These are phyloP conservation scores for Campaea margaritaria DNA, from an alignment of 2,888 invertebrate genomes.

Conservation along the genomic window DNA sequence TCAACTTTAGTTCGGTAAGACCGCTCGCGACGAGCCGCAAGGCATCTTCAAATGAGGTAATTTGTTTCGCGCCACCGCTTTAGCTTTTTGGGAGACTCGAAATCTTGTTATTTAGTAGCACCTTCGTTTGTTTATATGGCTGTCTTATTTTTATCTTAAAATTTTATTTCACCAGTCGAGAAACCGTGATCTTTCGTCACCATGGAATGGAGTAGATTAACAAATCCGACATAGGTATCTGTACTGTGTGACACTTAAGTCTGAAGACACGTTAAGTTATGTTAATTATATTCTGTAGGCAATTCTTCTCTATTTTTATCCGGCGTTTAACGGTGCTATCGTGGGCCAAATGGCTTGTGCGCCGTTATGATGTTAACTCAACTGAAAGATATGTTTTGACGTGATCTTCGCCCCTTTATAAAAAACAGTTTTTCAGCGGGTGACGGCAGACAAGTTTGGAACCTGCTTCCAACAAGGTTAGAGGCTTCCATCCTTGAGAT, in stretches of 20 bases:
- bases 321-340: conserved; percentile 58
- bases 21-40: conserved; percentile 35
- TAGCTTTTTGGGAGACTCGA: conserved; percentile 55
- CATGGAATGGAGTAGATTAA: too few relatives aligned
- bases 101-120: conserved; percentile 53
- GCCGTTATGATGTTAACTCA: conserved; percentile 67
- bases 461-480: conserved; percentile 52
- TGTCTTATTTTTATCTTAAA: conserved; percentile 44
- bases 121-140: conserved; percentile 49
- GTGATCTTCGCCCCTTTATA: conserved; percentile 67
- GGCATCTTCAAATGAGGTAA: conserved; percentile 54
- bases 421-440: conserved; percentile 53
- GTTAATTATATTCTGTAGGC: conserved; percentile 62
- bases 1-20: conserved; percentile 48
- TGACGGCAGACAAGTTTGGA: conserved; percentile 53
- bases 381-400: conserved; percentile 72
- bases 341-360: conserved; percentile 70
- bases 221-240: background rate
- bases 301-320: conserved; percentile 61
- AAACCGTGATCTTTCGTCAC: background rate
- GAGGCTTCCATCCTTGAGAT: background rate
- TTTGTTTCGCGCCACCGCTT: conserved; percentile 57
- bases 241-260: conserved; percentile 29
- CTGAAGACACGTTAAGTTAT: conserved; percentile 47
- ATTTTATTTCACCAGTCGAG: conserved; percentile 19